Percentiles rank a stretch among this genome's conserved stretches.
phyloP scores from a whole-genome alignment of 2,888 invertebrate species.

The Mactromeris polynyma region DNA sequence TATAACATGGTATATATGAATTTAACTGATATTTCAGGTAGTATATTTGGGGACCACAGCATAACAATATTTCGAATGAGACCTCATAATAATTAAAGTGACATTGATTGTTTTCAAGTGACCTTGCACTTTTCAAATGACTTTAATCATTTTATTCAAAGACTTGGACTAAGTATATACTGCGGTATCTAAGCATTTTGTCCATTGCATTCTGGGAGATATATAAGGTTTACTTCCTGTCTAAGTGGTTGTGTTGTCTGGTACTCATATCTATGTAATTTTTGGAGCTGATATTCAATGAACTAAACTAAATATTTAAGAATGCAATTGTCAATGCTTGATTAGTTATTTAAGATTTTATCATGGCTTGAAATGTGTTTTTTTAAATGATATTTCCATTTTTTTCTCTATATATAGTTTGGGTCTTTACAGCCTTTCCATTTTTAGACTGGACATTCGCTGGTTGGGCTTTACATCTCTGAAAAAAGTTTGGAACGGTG shows the following conservation, averaged over 20 bases:
- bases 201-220: neutral
- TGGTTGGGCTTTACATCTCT: conserved; percentile 94
- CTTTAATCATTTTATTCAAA: no score
- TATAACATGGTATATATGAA: no score
- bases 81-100: neutral
- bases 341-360: conserved; percentile 3
- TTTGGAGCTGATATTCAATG: neutral
- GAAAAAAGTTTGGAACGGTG: conserved; percentile 94
- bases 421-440: conserved; percentile 40
- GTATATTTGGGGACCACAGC: no score
- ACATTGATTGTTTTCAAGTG: no score
- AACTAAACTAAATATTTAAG: no score
- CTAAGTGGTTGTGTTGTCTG: no score
- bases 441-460: conserved; percentile 88
- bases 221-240: neutral
- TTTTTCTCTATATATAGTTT: conserved; percentile 47
- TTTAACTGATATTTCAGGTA: no score
- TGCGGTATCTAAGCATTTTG: neutral
- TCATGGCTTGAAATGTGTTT: neutral
- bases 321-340: neutral
- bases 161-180: neutral
- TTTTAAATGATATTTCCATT: conserved; percentile 23
- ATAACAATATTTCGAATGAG: no score
- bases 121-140: neutral
- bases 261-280: neutral